Base-by-base conservation (phyloP, 2,113 vertebrate species). In the Tricholaema leucomelas region DNA sequence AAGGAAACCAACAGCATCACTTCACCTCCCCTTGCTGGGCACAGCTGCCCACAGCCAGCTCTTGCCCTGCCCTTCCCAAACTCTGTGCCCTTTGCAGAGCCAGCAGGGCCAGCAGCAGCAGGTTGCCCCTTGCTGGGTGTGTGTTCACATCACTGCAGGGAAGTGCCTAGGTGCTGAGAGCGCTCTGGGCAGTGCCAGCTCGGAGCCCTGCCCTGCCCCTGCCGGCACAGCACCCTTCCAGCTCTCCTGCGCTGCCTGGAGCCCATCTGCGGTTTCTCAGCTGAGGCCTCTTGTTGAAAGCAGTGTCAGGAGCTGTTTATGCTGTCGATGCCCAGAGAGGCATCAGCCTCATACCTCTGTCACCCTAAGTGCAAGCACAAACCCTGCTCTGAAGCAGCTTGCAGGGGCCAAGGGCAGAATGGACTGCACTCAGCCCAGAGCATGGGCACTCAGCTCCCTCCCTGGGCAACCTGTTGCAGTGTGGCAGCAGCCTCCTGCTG, bases 111-210 rank as follows among this genome's bases (percentile, higher is more conserved):
- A 30, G 23, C 12, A 72, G 69, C 50, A 76, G 20, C 24, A 61
- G 38, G 42, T 44, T 55, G 64, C 9, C 17, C 28, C 30, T 76
- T 58, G 24, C 11, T 73, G 14, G 10, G 6, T 0, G 0, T 20
- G 8, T 64, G 55, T 75, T 58, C 8, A n/a, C 42, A 48, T 30
- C 12, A 28, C 36, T 72, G n/a, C 28, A 76, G 20, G 5, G 17
- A 36, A 54, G 16, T 58, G 35, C n/a, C 58, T 58, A 35, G 69
- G 36, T 33, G 60, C 24, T 0, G 2, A 60, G 44, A 13, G 5
- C 56, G 21, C 46, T n/a, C 33, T 54, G 72, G n/a, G 27, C 9
- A 69, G 50, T 17, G 65, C 14, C 16, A 31, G 24, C 69, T 65
- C 0, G 0, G 5, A 36, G 16, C 84, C 21, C 58, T 46, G 46